A percentile compares a stretch with the other conserved stretches of the same genome.
These are phyloP conservation scores for Bombus ignitus DNA, from an alignment of 1,140 invertebrate genomes.

Conservation along the genomic window DNA sequence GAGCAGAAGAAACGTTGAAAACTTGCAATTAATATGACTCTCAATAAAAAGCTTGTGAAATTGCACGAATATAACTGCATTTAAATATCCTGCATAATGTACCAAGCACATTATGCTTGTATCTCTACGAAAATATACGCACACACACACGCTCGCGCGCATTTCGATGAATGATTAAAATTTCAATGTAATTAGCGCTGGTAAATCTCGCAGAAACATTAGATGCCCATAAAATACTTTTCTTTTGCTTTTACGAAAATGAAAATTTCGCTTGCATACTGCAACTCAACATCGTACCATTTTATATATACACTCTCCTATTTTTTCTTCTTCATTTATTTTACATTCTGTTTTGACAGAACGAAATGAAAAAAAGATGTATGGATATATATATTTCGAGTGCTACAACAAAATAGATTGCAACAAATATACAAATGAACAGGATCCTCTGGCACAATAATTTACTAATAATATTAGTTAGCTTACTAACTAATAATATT, in stretches of 20 bases:
- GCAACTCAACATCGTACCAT: background rate
- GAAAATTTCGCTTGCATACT: background rate
- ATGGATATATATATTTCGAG: background rate
- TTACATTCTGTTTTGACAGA: slow-evolving; percentile 10
- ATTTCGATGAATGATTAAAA: background rate
- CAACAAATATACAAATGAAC: slow-evolving; percentile 19
- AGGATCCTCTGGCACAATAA: background rate
- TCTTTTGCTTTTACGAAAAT: background rate
- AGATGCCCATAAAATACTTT: slow-evolving; percentile 2
- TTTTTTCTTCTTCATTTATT: background rate
- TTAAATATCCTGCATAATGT: slow-evolving; percentile 40
- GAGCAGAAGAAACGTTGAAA: background rate
- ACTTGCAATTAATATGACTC: background rate
- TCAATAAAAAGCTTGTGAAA: slow-evolving; percentile 6
- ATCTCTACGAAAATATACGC: slow-evolving; percentile 34
- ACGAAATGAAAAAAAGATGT: background rate
- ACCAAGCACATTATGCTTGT: slow-evolving; percentile 31
- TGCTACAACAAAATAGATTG: background rate
- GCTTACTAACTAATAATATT: background rate
- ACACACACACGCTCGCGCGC: background rate
- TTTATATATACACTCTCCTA: background rate
- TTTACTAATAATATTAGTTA: background rate
- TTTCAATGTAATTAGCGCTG: slow-evolving; percentile 1
- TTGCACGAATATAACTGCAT: background rate
- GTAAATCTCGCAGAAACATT: slow-evolving; percentile 13